phyloP scores from a whole-genome alignment of 2,797 vertebrate species.

The Aviceda cuculoides region DNA sequence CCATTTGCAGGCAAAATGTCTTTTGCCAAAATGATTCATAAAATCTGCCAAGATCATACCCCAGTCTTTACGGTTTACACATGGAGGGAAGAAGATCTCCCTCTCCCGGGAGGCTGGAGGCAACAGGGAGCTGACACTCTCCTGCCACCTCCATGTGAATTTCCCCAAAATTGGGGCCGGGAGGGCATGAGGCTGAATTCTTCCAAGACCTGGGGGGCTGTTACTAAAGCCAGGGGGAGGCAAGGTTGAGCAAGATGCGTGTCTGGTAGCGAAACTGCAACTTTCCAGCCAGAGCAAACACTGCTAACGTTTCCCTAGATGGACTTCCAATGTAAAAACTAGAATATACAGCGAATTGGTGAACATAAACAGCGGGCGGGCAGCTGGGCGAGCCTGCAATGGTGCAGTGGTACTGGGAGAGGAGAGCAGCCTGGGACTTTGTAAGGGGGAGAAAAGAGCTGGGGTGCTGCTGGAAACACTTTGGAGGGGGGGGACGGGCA shows the following conservation, averaged over 20 bases:
- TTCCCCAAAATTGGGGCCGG: neutral
- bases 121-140: accelerated
- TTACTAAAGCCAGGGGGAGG: neutral
- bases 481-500: too few species aligned
- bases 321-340: neutral
- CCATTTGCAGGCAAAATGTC: neutral
- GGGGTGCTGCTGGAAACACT: neutral
- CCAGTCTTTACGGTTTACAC: accelerated
- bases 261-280: neutral
- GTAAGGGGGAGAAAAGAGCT: neutral
- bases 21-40: neutral
- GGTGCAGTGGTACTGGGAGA: accelerated
- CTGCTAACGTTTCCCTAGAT: neutral
- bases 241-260: neutral
- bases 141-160: neutral
- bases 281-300: neutral
- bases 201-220: accelerated
- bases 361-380: accelerated
- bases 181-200: accelerated
- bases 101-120: neutral
- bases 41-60: neutral
- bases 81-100: neutral
- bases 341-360: accelerated
- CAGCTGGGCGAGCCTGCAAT: accelerated
- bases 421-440: neutral